Base-by-base conservation (phyloP, 2,888 invertebrate species). In the Noctua janthina region DNA sequence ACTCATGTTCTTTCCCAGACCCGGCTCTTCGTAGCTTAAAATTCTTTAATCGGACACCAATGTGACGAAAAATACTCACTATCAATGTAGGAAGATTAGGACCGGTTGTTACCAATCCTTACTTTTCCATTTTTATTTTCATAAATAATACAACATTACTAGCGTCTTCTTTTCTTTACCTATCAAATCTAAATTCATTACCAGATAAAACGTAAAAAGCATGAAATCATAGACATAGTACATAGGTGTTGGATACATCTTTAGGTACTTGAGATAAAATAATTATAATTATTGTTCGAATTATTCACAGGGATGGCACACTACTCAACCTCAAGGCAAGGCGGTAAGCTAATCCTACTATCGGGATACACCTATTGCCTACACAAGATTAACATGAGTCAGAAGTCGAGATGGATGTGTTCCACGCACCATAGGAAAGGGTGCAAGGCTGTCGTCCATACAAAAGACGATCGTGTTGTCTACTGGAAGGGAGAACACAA, bases 331-430 rank as follows among this genome's bases (percentile, higher is more conserved):
- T 84, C 84, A 39, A 75, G 49, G 5, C 35, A n/a, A 49, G 76
- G 76, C 1, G 72, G 29, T 0, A 66, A 43, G 23, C 20, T 80
- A 6, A 62, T 84, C 5, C 43, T 84, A 2, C 3, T 76, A 10
- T 43, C 74, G 0, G 84, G 84, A 10, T 79, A 79, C 17, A 70
- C 84, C 23, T 84, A 71, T n/a, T 79, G 67, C 15, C 59, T 54
- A 1, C 78, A 71, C 11, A n/a, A 13, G 43, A 54, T 35, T 10
- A 29, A 7, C 29, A 13, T 13, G n/a, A 64, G 20, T 70, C 15
- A 35, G 7, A 73, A 49, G 20, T 11, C 43, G 2, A 59, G 64
- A 4, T 81, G 82, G 82, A 51, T 69, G 59, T 82, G 74, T 67
- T 82, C 76, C 11, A 74, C 74, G 8, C 70, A 83, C n/a, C 54